phyloP scores from a whole-genome alignment of 2,113 vertebrate species.

The Menura novaehollandiae region DNA sequence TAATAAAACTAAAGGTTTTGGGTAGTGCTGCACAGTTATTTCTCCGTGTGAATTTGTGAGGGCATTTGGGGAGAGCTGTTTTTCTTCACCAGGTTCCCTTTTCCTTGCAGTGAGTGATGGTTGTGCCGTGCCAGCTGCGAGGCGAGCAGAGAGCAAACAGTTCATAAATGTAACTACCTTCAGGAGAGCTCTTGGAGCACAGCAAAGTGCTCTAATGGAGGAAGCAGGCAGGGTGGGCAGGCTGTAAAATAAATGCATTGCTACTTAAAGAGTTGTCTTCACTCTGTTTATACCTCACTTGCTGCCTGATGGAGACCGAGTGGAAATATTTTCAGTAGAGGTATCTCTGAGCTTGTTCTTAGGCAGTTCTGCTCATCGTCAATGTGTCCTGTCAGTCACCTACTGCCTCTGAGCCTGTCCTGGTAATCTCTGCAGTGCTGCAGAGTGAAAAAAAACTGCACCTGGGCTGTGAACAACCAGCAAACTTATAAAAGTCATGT shows the following conservation, averaged over 20 bases:
- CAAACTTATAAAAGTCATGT: neutral
- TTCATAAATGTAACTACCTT: constrained; percentile 40
- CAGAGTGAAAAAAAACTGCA: neutral
- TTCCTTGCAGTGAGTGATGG: neutral
- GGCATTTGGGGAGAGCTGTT: neutral
- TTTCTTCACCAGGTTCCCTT: constrained; percentile 29
- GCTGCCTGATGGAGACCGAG: neutral
- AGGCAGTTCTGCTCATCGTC: neutral
- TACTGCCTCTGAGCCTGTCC: neutral
- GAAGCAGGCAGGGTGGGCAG: neutral
- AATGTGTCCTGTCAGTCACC: neutral
- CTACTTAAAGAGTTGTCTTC: neutral
- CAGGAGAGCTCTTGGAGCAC: constrained; percentile 23
- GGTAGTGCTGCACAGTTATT: neutral
- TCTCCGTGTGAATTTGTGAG: constrained; percentile 11
- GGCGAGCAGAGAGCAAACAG: neutral
- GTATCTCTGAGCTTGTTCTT: neutral
- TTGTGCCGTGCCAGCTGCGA: neutral
- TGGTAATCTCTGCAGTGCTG: neutral
- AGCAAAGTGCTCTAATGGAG: neutral
- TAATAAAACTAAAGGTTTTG: constrained; percentile 4
- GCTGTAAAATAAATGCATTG: constrained; percentile 31
- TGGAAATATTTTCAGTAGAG: neutral
- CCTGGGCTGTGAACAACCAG: neutral
- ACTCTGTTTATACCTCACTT: neutral